Evolutionary conservation across 2,113 vertebrate species (phyloP), one percentile per base, ranked within the genome.

Genomic region (Perca fluviatilis): DNA sequence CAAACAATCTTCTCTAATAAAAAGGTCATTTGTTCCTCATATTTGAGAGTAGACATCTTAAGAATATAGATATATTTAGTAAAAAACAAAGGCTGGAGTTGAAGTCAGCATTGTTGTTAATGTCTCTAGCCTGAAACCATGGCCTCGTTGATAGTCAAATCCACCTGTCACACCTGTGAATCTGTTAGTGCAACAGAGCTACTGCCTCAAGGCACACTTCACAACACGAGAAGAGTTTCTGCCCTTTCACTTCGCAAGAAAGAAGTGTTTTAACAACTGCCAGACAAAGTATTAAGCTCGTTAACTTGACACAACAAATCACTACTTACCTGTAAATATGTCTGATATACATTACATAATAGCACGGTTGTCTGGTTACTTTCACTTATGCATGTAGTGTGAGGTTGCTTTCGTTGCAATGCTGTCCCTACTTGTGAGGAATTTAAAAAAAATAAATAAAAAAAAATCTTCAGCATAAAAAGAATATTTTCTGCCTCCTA

Each of bases 141-240:
- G 66, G 85, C 25, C 69, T 82, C 19, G 23, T 62, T 80, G 14
- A 13, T 47, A 68, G 70, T 25, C 50, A 40, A 12, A 78, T 30
- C 16, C 91, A 90, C 85, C 91, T 86, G 87, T 85, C 70, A 71
- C 89, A 90, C 91, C 87, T 93, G 88, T 78, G 70, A 40, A 82
- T 74, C 77, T 27, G 30, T 51, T 49, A 56, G 56, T 40, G 61
- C 33, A 23, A 14, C 77, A 61, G 27, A 19, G n/a, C 25, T 14
- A 3, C 74, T 57, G 30, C 64, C 36, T 88, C 63, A 11, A 47
- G 66, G 90, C 84, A 77, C 80, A 66, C 68, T 84, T 84, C 73
- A 82, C 69, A 46, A 46, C 1, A 40, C 1, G 23, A 66, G 67
- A 62, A 23, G 13, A 56, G 4, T 19, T 36, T 56, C 53, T 71